Base-by-base conservation (phyloP, 2,797 vertebrate species). In the Sebastes diploproa region DNA sequence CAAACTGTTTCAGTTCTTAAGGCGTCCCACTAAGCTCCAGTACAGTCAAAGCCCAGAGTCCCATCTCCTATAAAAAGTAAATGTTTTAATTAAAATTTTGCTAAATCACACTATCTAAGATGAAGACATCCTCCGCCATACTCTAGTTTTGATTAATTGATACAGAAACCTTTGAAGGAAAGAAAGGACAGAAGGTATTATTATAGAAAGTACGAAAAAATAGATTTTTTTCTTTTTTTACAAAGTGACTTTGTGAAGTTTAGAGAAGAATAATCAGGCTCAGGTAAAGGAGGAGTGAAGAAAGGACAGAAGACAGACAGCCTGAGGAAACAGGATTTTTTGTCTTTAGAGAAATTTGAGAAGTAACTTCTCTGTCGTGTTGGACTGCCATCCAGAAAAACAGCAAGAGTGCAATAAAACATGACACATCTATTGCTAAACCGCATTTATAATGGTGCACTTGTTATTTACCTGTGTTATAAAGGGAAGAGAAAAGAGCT, bases 391-490 rank as follows among this genome's bases (percentile, higher is more conserved):
- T 61, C 27, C 52, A 50, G 27, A 65, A 62, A 62, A 77, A 66
- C 50, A 65, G 18, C 63, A 75, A 4, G 20, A 77, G 55, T 56
- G 59, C 65, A 73, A 89, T 70, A 46, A 85, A 82, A 75, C 12
- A n/a, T 74, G 74, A 86, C 78, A 86, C 14, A 34, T 52, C 72
- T 32, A 66, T 25, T 23, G 75, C 61, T 42, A 65, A 61, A 74
- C 18, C 6, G 46, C 75, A 80, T 83, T 85, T 78, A 60, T 80
- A 80, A 82, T 64, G 60, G 42, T 7, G 58, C 67, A 18, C 67
- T 74, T 77, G 72, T 84, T 71, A 60, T 79, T 75, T 34, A 78
- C 76, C 66, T 72, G 71, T 81, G 83, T 82, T 84, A 83, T 75
- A 50, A 20, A 8, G 18, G 46, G 18, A 50, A 18, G 46, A 4